Evolutionary conservation across 2,113 vertebrate genomes (phyloP), one percentile per base, ranked within the genome.

Genomic region (Smithornis capensis): DNA sequence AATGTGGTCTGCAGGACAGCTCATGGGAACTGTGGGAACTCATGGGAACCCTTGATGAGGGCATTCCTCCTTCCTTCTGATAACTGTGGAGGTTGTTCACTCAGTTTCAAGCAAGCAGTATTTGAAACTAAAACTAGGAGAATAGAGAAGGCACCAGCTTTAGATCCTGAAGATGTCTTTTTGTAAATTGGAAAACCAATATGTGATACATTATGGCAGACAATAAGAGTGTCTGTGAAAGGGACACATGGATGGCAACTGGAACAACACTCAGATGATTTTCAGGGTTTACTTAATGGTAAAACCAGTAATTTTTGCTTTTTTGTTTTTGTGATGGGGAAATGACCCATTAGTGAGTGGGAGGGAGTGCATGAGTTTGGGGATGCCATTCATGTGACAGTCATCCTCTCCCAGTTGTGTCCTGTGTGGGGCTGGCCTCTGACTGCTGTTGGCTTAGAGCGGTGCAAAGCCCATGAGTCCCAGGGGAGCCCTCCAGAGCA

Each of bases 21-120:
- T 31, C 0, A 0, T 31, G 27, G 59, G 6, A 28, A 71, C n/a
- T n/a, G n/a, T n/a, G n/a, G n/a, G 6, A 87, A 14, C 35, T 19
- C 2, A 7, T 33, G 47, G 19, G 19, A 12, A 29, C 6, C 33
- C 29, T 5, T 28, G 44, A 62, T 7, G 12, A 38, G 37, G 33
- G 13, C 44, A n/a, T 64, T 76, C 21, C 25, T 71, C 28, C 38
- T 78, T 83, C 42, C 47, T 91, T 68, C 29, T 83, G 7, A 37
- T 63, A 40, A 28, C 23, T 17, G 56, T 62, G 55, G 18, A 82
- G 9, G 5, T 33, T 70, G 24, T 85, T 93, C 47, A n/a, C 28
- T 57, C 44, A 27, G 18, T 59, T 75, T 35, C 27, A 63, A 37
- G 29, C 31, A 67, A 77, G 38, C 4, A 37, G n/a, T 17, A 24